phyloP scores from a whole-genome alignment of 2,797 vertebrate genomes.

The Pseudomugil tenellus region DNA sequence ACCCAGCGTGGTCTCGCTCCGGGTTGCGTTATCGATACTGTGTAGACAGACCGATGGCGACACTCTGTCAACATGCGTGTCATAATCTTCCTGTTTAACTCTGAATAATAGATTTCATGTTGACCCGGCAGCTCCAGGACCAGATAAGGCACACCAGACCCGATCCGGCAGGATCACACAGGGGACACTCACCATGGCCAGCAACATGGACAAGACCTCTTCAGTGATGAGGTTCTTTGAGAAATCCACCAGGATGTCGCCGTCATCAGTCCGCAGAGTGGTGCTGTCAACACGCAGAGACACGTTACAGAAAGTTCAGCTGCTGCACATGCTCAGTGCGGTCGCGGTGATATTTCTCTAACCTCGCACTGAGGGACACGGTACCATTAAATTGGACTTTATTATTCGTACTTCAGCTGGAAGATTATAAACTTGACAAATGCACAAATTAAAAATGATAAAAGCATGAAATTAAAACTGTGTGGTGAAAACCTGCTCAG shows the following conservation, averaged over 20 bases:
- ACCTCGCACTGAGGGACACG: too few relatives aligned
- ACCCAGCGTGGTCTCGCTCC: conserved; percentile 12
- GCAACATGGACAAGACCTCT: conserved; percentile 87
- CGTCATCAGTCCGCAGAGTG: conserved; percentile 84
- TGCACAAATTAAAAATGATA: too few relatives aligned
- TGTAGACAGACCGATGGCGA: not conserved
- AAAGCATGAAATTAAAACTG: too few relatives aligned
- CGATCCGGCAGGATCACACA: not conserved
- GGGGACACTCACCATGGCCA: conserved; percentile 84
- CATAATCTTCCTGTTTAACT: conserved; percentile 35
- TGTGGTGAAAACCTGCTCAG: too few relatives aligned
- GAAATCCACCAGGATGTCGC: conserved; percentile 90
- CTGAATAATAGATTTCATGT: conserved; percentile 9
- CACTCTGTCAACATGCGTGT: conserved; percentile 4
- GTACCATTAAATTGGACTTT: too few relatives aligned
- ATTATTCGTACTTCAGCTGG: too few relatives aligned
- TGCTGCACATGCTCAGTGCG: too few relatives aligned
- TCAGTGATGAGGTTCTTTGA: conserved; percentile 93
- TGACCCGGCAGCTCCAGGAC: not conserved
- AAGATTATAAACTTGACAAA: too few relatives aligned
- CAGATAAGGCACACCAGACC: conserved; percentile 9
- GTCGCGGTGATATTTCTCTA: too few relatives aligned
- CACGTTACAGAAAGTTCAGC: not conserved
- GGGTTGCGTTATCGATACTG: not conserved
- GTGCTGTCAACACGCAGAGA: conserved; percentile 72